Evolutionary conservation across 2,797 vertebrate species (phyloP).

Genomic region (Eremophila alpestris): DNA sequence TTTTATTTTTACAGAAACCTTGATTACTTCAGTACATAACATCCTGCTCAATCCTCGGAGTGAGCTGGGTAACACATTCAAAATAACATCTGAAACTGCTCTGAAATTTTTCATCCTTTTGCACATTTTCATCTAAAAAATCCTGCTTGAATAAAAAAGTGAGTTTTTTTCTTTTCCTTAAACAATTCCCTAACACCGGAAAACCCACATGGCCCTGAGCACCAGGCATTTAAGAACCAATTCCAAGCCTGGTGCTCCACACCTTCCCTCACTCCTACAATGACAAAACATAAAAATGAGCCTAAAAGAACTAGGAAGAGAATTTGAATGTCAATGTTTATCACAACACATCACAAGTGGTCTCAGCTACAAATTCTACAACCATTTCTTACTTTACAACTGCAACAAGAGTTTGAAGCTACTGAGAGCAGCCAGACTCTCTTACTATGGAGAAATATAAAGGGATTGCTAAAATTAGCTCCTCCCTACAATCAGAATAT

Average conservation of each 20-base stretch:
- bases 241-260: not conserved
- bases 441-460: not conserved
- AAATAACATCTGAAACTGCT: not conserved
- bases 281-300: not conserved
- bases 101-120: not conserved
- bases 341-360: not conserved
- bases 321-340: not conserved
- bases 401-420: not conserved
- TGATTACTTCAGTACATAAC: not conserved
- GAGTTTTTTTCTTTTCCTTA: not conserved
- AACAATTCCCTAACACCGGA: not conserved
- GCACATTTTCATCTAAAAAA: not conserved
- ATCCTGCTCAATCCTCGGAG: not conserved
- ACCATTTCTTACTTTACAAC: not conserved
- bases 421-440: not conserved
- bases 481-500: not conserved
- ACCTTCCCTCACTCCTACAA: not conserved
- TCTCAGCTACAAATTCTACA: not conserved
- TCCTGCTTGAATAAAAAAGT: not conserved
- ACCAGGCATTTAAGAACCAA: not conserved
- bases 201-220: not conserved
- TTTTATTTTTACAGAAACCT: not conserved
- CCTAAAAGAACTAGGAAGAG: not conserved
- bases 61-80: not conserved
- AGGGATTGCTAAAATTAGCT: not conserved